These are phyloP conservation scores for Esperia sulphurella DNA, from an alignment of 2,888 invertebrate genomes.

Conservation along the genomic window DNA sequence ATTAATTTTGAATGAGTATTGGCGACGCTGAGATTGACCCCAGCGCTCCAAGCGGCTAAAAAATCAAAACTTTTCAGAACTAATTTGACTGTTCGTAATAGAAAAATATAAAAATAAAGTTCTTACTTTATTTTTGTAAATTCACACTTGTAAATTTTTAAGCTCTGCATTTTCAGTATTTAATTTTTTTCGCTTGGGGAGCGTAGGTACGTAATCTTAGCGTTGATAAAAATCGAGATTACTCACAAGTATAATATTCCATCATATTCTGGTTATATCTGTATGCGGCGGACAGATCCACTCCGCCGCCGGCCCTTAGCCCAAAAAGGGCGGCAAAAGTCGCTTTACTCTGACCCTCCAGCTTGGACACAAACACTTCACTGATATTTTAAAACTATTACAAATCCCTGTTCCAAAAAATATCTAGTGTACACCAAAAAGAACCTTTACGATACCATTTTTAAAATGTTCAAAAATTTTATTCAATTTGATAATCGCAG, in stretches of 20 bases:
- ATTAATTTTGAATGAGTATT: no score
- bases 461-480: conserved; percentile 7
- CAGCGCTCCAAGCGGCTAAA: no score
- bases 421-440: conserved; percentile 21
- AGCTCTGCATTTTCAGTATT: no score
- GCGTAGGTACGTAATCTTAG: no score
- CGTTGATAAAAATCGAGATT: no score
- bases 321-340: conserved; percentile 82
- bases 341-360: conserved; percentile 83
- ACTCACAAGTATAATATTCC: conserved; percentile 99
- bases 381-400: conserved; percentile 23
- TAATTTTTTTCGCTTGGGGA: no score
- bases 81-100: no score
- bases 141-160: no score
- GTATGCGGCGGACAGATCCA: conserved; percentile 96
- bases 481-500: conserved; percentile 17
- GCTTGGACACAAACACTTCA: conserved; percentile 66
- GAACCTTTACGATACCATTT: conserved; percentile 27
- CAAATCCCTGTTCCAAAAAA: conserved; percentile 17
- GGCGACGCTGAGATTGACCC: no score
- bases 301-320: conserved; percentile 83
- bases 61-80: no score
- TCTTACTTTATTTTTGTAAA: no score
- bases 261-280: conserved; percentile 98
- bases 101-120: no score